These are phyloP conservation scores for Xestia xanthographa DNA, from an alignment of 2,888 invertebrate species.

Conservation along the genomic window DNA sequence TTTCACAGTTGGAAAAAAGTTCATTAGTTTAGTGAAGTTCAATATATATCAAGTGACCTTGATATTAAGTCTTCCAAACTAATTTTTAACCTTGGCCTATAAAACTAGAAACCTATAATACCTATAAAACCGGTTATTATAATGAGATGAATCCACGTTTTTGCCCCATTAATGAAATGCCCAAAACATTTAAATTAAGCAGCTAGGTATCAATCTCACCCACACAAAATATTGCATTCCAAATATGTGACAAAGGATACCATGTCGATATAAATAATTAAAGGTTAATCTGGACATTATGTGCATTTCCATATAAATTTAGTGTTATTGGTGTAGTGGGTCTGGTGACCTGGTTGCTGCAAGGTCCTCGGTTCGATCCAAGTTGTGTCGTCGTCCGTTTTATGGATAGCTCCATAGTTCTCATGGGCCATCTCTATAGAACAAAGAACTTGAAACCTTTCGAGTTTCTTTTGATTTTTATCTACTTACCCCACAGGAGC, in stretches of 20 bases:
- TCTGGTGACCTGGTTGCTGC: conserved; percentile 45
- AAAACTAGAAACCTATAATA: conserved; percentile 24
- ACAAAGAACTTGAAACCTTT: neutral
- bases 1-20: neutral
- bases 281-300: conserved; percentile 47
- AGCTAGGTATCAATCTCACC: conserved; percentile 27
- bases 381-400: neutral
- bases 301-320: conserved; percentile 45
- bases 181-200: neutral
- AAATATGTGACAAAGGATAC: conserved; percentile 39
- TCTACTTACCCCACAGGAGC: too few relatives aligned
- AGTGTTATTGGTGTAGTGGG: conserved; percentile 34
- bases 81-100: conserved; percentile 39
- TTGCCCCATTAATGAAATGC: conserved; percentile 8
- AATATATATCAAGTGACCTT: neutral
- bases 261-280: conserved; percentile 42
- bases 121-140: neutral
- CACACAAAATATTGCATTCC: conserved; percentile 16
- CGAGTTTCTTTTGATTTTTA: neutral
- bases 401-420: conserved; percentile 32
- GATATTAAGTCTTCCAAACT: neutral
- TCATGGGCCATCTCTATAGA: neutral
- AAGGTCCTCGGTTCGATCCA: conserved; percentile 37
- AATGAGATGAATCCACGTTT: conserved; percentile 24
- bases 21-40: too few relatives aligned